These are phyloP conservation scores for Rhadina sibilatrix DNA, from an alignment of 2,113 vertebrate species.

Conservation along the genomic window DNA sequence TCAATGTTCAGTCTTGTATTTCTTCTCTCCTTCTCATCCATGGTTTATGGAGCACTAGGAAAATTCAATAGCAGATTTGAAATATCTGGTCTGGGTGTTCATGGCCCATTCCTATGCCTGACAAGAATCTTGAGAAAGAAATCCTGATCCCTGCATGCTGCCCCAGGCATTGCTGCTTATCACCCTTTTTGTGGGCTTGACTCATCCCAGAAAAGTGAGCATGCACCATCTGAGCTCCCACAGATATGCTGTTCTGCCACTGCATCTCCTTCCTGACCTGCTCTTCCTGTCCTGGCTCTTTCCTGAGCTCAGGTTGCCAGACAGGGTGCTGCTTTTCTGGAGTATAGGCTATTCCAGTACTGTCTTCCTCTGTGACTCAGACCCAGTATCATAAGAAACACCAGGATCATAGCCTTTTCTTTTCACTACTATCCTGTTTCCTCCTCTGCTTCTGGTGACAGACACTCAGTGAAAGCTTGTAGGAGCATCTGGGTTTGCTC, in stretches of 20 bases:
- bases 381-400: background rate
- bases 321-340: background rate
- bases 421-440: background rate
- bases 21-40: background rate
- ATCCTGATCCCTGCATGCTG: background rate
- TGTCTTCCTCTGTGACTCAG: background rate
- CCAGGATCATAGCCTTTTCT: background rate
- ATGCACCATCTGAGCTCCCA: background rate
- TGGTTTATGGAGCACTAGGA: background rate
- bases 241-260: constrained; percentile 17
- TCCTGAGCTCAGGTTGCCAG: background rate
- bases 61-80: background rate
- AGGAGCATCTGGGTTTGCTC: background rate
- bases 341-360: background rate
- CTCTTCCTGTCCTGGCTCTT: constrained; percentile 33
- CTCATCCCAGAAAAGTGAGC: background rate
- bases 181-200: constrained; percentile 6
- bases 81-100: background rate
- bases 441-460: background rate
- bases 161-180: constrained; percentile 21
- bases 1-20: fast-evolving
- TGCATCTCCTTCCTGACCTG: constrained; percentile 38
- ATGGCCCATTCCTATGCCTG: background rate
- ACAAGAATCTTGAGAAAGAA: constrained; percentile 42
- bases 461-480: background rate